A percentile compares a stretch with the other conserved stretches of the same genome.
Conservation (phyloP, 92 coral and sea anemone species). For the Muricea muricata region DNA sequence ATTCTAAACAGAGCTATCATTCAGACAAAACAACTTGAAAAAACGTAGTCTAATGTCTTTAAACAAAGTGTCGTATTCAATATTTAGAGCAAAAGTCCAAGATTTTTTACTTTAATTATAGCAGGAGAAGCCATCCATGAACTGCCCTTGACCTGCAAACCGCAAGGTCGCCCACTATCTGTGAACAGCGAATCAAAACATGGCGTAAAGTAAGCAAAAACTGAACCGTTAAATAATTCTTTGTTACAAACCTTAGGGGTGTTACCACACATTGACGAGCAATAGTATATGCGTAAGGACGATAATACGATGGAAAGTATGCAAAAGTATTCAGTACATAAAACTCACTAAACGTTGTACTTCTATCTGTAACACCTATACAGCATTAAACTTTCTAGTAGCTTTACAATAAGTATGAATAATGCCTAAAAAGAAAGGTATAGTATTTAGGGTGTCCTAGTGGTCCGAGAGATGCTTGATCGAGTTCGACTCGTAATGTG, state of each 20-base stretch:
- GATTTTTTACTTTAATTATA: conserved; percentile 1
- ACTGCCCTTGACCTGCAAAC: conserved; percentile 40
- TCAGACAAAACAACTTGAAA: conserved; percentile 4
- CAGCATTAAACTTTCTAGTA: no score
- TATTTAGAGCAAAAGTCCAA: neutral
- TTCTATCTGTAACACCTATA: conserved; percentile 80
- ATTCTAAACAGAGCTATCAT: neutral
- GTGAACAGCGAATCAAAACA: neutral
- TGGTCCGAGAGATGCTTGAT: no score
- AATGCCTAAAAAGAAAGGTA: no score
- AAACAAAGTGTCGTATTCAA: neutral
- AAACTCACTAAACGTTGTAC: no score
- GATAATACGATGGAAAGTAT: no score
- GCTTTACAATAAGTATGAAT: no score
- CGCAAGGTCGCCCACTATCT: conserved; percentile 42
- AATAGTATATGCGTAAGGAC: neutral
- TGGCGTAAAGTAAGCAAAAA: conserved; percentile 4
- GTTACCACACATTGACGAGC: conserved; percentile 8
- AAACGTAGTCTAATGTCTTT: neutral
- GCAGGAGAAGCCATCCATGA: neutral
- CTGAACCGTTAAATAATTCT: neutral
- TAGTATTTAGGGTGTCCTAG: no score
- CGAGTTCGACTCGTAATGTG: no score
- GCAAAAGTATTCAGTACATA: no score
- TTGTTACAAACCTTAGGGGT: conserved; percentile 10